Percentiles rank a stretch among this genome's conserved stretches.
These are phyloP conservation scores for Capricornis sumatraensis DNA, from an alignment of 2,113 vertebrate genomes.

Conservation along the genomic window DNA sequence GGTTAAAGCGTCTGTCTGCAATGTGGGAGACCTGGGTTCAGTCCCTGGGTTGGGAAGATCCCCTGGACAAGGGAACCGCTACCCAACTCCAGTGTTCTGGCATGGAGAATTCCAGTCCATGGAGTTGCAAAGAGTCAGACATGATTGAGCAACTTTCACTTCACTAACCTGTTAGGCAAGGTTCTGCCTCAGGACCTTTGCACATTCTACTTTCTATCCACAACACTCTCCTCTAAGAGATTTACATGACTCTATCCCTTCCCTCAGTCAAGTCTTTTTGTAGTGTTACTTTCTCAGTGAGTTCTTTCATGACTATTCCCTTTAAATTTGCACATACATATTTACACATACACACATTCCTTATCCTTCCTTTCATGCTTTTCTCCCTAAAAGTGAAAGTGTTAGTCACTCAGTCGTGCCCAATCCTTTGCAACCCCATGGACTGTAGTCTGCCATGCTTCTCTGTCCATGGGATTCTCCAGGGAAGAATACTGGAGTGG, in stretches of 20 bases:
- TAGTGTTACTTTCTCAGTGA: background rate
- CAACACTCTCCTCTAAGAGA: background rate
- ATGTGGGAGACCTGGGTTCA: no score
- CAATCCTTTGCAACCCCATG: background rate
- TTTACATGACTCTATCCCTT: background rate
- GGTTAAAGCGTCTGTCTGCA: no score
- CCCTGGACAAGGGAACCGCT: background rate
- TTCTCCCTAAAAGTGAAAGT: background rate
- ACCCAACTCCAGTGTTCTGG: background rate
- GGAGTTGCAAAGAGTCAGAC: background rate
- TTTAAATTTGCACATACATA: background rate
- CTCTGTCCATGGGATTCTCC: background rate
- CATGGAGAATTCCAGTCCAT: background rate
- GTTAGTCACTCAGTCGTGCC: background rate
- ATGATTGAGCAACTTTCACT: background rate
- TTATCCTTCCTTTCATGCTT: background rate
- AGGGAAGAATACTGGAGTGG: no score
- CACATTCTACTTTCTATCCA: background rate
- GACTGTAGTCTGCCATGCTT: background rate
- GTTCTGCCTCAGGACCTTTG: background rate
- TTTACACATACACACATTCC: background rate
- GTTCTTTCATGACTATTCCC: background rate
- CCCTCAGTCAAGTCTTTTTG: background rate
- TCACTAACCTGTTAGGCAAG: background rate
- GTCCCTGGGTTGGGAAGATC: background rate